These are phyloP conservation scores for Drosophila punjabiensis DNA, from an alignment of 1,140 invertebrate genomes.

Conservation along the genomic window DNA sequence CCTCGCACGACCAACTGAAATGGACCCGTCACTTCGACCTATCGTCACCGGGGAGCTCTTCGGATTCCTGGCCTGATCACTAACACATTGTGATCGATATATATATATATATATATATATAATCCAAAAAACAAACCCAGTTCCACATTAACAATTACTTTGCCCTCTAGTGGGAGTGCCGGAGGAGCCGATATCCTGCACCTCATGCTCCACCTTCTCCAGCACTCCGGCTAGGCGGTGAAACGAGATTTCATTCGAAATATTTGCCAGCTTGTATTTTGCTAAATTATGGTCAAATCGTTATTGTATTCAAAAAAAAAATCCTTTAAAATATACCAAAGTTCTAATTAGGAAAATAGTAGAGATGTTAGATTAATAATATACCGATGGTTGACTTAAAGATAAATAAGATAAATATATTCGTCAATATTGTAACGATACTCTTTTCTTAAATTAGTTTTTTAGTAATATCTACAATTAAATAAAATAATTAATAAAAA, in stretches of 20 bases:
- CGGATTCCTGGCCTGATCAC: background rate
- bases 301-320: background rate
- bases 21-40: background rate
- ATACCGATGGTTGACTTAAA: background rate
- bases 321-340: background rate
- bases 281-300: constrained; percentile 17
- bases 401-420: no score
- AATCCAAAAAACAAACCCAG: no score
- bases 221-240: constrained; percentile 7
- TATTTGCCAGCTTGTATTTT: background rate
- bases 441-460: no score
- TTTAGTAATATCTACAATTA: no score
- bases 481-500: no score
- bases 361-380: background rate
- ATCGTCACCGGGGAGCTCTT: background rate
- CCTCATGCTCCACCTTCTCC: background rate
- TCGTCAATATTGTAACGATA: no score
- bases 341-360: background rate
- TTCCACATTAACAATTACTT: background rate
- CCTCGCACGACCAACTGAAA: constrained; percentile 22
- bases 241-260: background rate
- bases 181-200: background rate
- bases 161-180: constrained; percentile 1
- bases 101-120: no score
- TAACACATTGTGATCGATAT: background rate